Base-by-base conservation (phyloP, 2,888 invertebrate species). In the Drosophila mulleri region DNA sequence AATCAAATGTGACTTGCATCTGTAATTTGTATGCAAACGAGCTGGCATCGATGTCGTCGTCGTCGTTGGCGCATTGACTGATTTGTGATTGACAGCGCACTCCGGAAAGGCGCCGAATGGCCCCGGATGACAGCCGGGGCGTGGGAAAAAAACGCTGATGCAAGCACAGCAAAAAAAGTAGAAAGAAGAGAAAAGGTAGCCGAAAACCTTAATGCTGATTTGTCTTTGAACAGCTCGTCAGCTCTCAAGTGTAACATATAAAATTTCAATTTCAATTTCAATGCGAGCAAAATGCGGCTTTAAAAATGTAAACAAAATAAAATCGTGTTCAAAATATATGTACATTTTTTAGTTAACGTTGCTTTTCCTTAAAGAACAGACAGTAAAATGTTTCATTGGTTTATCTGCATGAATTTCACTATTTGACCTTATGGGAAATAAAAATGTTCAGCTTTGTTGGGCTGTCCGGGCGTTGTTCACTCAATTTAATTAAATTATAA, bases 1-100 rank as follows among this genome's bases (percentile, higher is more conserved):
- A 82, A 85, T 85, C 85, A 85, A 85, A 88, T 85, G 85, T 85
- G 85, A 88, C 88, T 85, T 88, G 85, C 88, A 85, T 85, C 83
- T 78, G 85, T 85, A 85, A 85, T 85, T 83, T 80, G 83, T 72
- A 86, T 88, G 88, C 88, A 83, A 84, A 85, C 80, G 86, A 85
- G 83, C 39, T 32, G 44, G 18, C 41, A 35, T 37, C 53, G 32
- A 26, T 48, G 44, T 53, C 35, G 48, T 45, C 44, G 16, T 29
- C 8, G 52, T 39, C 16, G 68, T 41, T 53, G 69, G 52, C 45
- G 67, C 67, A 48, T 72, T 68, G 75, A 80, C 87, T 80, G 87
- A 82, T 82, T 83, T 71, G 79, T 83, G 82, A 82, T 82, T 82
- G 82, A 82, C 84, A 73, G 66, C 68, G 35, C 53, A 57, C 67